Evolutionary conservation across 2,888 invertebrate species (phyloP), one percentile per base, ranked within the genome.

Genomic region (Acanthoscelides obtectus): DNA sequence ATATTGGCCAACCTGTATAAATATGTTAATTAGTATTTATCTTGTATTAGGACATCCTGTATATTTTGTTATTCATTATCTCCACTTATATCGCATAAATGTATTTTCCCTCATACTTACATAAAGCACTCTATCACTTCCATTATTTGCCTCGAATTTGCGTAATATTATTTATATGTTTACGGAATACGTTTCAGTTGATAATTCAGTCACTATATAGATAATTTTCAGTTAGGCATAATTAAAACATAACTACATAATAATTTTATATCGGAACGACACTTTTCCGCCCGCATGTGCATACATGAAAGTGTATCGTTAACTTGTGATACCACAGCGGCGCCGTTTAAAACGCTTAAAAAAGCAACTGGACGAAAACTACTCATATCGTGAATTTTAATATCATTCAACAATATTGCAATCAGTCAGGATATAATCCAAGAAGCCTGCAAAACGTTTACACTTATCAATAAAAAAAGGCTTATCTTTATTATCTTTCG

Each of bases 261-360:
- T 76, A 74, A 75, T 75, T 72, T 76, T 74, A 72, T 72, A 72
- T 73, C 21, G 72, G 70, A 45, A 75, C 70, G 69, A 71, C 69
- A 68, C 69, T 75, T 77, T 77, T 74, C 75, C 76, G 76, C 76
- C 76, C 77, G 76, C 76, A 76, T 76, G 45, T 45, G 17, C 45
- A 45, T 45, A 17, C 6, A 45, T 12, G 45, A 5, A 25, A 25
- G 8, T 45, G 45, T 45, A 45, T 45, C 45, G 45, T 45, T 45
- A 45, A 45, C 45, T 45, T 45, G 5, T 45, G 17, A 45, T 45
- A 6, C 3, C 25, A 25, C 25, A 25, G 45, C 45, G 45, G 45
- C 45, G 45, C 45, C 45, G 25, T n/a, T n/a, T n/a, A n/a, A n/a
- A n/a, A n/a, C n/a, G n/a, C n/a, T n/a, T n/a, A n/a, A n/a, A n/a